A percentile compares a stretch with the other conserved stretches of the same genome.
Conservation (phyloP, 2,797 vertebrate genomes). For the Natrix natrix region DNA sequence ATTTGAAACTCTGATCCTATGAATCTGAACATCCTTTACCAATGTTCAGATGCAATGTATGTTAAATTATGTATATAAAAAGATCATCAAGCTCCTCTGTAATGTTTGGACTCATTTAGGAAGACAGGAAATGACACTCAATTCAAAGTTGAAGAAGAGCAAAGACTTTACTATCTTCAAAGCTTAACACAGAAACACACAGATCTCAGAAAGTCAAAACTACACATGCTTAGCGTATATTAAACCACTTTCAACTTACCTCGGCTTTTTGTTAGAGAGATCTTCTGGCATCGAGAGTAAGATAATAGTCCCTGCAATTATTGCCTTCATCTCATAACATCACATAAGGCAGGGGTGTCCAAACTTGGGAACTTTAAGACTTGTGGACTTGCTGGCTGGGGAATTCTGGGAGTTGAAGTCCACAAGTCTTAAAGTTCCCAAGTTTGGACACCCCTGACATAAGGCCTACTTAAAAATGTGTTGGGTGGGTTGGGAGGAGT, state of each 20-base stretch:
- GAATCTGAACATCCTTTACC: background rate
- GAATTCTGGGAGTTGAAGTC: too few relatives aligned
- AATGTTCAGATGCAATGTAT: background rate
- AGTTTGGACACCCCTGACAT: background rate
- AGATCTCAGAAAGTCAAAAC: background rate
- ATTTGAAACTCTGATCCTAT: background rate
- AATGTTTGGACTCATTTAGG: background rate
- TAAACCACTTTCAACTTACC: background rate
- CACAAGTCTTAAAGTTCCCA: too few relatives aligned
- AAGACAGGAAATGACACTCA: background rate
- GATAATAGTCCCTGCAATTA: conserved; percentile 11
- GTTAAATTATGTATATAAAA: background rate
- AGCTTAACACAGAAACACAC: background rate
- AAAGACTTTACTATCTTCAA: background rate
- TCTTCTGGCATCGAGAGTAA: conserved; percentile 32
- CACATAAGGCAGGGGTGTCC: background rate
- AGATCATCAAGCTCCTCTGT: background rate
- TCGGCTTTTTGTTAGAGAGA: conserved; percentile 7
- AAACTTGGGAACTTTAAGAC: too few relatives aligned
- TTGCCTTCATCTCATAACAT: background rate
- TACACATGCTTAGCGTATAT: background rate
- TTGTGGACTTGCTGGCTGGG: too few relatives aligned
- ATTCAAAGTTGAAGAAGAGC: background rate
- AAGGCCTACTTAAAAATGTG: background rate
- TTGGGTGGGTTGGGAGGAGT: background rate